Evolutionary conservation across 2,888 invertebrate genomes (phyloP), one percentile per base, ranked within the genome.

Genomic region (Sinopyrophorus schimmeli): DNA sequence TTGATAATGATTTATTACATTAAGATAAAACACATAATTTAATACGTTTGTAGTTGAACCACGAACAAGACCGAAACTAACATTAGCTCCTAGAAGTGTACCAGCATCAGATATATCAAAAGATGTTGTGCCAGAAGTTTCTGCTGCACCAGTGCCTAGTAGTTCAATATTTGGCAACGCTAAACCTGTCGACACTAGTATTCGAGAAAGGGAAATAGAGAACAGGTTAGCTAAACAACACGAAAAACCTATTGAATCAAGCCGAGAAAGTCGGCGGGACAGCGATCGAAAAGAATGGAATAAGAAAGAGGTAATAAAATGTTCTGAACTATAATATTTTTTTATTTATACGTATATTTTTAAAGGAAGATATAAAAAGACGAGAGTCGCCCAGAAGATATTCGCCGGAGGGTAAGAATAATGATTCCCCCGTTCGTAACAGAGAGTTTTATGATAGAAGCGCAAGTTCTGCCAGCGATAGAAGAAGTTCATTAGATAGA

Each of bases 121-220:
- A n/a, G n/a, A n/a, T n/a, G n/a, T n/a, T n/a, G 74, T 80, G 18
- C 87, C 83, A 43, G 37, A 74, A 30, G 47, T 64, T 75, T 2
- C 66, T 69, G 0, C 70, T 55, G 70, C 74, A 0, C 58, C 68
- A 5, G 68, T 74, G 21, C 70, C 78, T 5, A 78, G 85, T 0
- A 81, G 84, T 31, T 88, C 86, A 46, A 93, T 96, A 59, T 96
- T 96, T 70, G 96, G 96, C n/a, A 87, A 83, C 17, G 96, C 96
- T 10, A 92, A 89, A 70, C 96, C 96, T 0, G 96, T 97, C 0
- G 94, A 96, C 70, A 97, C 96, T 1, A 85, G 91, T 38, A 87
- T 91, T 30, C 82, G 88, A 61, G 94, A 95, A 66, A 79, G 90
- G 40, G 90, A 93, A 76, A 95, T 96, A 56, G 96, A 96, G 69